phyloP scores from a whole-genome alignment of 35 echinoderm and acorn worm genomes.

The Eucidaris tribuloides region DNA sequence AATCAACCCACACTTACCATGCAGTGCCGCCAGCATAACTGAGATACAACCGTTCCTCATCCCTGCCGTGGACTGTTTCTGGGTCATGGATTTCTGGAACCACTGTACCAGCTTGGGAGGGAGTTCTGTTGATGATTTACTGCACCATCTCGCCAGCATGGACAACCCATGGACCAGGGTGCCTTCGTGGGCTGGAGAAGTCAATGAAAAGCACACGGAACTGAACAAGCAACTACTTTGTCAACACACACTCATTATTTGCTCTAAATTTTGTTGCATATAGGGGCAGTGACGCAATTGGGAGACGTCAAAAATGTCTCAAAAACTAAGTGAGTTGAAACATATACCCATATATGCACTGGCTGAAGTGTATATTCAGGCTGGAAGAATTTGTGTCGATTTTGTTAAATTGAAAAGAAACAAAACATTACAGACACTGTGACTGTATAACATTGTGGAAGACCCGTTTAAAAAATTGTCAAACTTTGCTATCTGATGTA shows the following conservation, averaged over 20 bases:
- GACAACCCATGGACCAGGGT: conserved; percentile 75
- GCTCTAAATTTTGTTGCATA: too few species aligned
- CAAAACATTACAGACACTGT: too few species aligned
- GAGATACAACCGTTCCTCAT: conserved; percentile 85
- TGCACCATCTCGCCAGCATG: conserved; percentile 81
- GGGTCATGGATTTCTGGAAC: conserved; percentile 72
- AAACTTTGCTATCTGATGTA: too few species aligned
- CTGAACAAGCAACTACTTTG: not conserved
- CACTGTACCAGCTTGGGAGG: conserved; percentile 71
- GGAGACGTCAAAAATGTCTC: too few species aligned
- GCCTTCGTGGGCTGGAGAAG: conserved; percentile 84
- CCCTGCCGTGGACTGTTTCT: conserved; percentile 73
- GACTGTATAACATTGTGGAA: too few species aligned
- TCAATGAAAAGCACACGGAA: not conserved
- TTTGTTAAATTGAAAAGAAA: too few species aligned
- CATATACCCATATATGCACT: too few species aligned
- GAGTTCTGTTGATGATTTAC: conserved; percentile 68
- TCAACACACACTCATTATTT: not conserved
- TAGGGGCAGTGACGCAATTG: too few species aligned
- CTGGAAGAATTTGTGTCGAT: too few species aligned
- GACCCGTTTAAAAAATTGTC: too few species aligned
- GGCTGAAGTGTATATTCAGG: too few species aligned
- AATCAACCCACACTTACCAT: conserved; percentile 51
- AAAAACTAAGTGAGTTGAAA: too few species aligned
- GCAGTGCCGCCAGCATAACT: conserved; percentile 82